Conservation (phyloP, 2,888 invertebrate species). For the Cosmia trapezina region DNA sequence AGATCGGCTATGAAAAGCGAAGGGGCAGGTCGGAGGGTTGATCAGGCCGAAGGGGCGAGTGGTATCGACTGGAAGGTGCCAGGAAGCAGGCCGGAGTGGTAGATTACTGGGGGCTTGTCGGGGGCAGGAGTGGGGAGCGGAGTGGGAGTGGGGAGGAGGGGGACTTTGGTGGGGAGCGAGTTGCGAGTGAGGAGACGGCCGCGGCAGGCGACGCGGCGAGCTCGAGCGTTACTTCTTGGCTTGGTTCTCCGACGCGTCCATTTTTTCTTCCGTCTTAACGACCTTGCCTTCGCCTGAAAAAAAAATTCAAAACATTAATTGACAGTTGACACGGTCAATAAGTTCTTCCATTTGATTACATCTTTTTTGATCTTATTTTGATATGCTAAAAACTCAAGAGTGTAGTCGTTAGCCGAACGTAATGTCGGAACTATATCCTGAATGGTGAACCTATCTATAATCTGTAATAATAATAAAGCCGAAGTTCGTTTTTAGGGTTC, state of each 20-base stretch:
- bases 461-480: too few species aligned
- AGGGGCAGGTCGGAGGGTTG: neutral
- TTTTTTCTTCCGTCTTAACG: constrained; percentile 88
- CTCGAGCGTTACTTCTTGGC: constrained; percentile 77
- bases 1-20: neutral
- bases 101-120: neutral
- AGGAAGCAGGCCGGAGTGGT: neutral
- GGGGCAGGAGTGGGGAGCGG: neutral
- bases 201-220: constrained; percentile 5
- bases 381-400: neutral
- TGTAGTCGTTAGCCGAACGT: neutral
- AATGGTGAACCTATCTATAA: neutral
- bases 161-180: neutral
- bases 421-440: too few species aligned
- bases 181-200: constrained; percentile 12
- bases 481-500: too few species aligned
- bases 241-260: constrained; percentile 81
- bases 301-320: neutral
- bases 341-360: neutral
- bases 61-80: neutral
- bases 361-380: neutral
- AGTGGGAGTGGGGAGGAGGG: neutral
- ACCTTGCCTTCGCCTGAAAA: constrained; percentile 87
- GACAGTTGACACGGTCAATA: neutral
- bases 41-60: too few species aligned